Evolutionary conservation across 2,888 invertebrate species (phyloP).

Genomic region (Protodeltote pygarga): DNA sequence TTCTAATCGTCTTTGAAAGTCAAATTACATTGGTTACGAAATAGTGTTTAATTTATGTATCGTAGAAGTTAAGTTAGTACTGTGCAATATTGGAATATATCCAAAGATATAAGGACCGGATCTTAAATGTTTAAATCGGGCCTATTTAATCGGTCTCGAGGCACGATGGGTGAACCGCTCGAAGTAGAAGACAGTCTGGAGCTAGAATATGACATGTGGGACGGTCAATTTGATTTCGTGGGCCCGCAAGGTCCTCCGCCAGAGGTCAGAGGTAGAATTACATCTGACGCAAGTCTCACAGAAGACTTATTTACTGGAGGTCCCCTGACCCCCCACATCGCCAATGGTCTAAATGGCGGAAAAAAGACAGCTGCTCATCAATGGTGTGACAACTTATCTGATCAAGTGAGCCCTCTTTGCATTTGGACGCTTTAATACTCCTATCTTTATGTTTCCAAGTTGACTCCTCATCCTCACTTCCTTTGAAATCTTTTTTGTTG

Average conservation of each 20-base stretch:
- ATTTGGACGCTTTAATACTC: neutral
- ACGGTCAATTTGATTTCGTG: slow-evolving; percentile 95
- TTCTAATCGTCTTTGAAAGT: slow-evolving; percentile 76
- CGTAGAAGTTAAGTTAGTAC: slow-evolving; percentile 48
- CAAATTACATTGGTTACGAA: slow-evolving; percentile 57
- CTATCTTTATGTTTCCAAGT: neutral
- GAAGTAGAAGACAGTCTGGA: slow-evolving; percentile 88
- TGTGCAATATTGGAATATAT: slow-evolving; percentile 78
- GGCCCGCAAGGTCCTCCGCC: slow-evolving; percentile 85
- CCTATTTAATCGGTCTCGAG: slow-evolving; percentile 77
- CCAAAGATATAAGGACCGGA: slow-evolving; percentile 70
- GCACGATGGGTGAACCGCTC: slow-evolving; percentile 78
- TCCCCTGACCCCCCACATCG: slow-evolving; percentile 79
- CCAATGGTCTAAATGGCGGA: slow-evolving; percentile 83
- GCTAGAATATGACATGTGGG: slow-evolving; percentile 95
- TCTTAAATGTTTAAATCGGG: slow-evolving; percentile 83
- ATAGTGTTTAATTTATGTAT: slow-evolving; percentile 56
- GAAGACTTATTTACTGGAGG: slow-evolving; percentile 82
- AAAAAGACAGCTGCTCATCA: slow-evolving; percentile 86
- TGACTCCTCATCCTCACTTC: too few relatives aligned
- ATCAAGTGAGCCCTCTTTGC: slow-evolving; percentile 84
- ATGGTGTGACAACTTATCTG: slow-evolving; percentile 87
- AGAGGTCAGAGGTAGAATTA: slow-evolving; percentile 69
- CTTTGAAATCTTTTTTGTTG: too few relatives aligned
- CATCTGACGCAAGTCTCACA: slow-evolving; percentile 75